These are phyloP conservation scores for Azemiops feae DNA, from an alignment of 2,113 vertebrate genomes.

Conservation along the genomic window DNA sequence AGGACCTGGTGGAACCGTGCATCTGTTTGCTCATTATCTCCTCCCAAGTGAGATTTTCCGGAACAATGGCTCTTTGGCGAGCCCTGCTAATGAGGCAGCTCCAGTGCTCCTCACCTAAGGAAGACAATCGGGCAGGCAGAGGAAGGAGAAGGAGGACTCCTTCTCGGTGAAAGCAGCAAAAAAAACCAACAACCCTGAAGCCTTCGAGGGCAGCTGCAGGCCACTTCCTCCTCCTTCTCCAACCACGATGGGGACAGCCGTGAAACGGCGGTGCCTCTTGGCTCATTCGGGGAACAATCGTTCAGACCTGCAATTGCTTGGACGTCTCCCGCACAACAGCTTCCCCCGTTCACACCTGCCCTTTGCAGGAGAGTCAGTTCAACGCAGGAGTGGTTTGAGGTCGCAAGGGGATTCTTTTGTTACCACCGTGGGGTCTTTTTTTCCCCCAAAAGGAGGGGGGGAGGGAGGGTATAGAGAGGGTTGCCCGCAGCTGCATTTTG, in stretches of 20 bases:
- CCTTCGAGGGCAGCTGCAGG: neutral
- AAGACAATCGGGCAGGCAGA: neutral
- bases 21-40: neutral
- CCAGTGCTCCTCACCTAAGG: neutral
- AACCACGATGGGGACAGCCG: slow-evolving; percentile 20
- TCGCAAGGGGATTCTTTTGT: neutral
- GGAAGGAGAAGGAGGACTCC: too few species aligned
- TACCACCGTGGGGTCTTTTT: neutral
- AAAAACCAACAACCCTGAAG: neutral
- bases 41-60: neutral
- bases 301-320: neutral
- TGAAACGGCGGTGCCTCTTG: neutral
- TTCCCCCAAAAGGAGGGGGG: neutral
- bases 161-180: neutral
- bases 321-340: neutral
- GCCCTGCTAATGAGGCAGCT: neutral
- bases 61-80: neutral
- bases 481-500: neutral
- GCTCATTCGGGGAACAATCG: slow-evolving; percentile 15
- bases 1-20: neutral
- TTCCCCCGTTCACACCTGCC: neutral
- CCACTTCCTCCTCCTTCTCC: neutral
- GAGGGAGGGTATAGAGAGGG: neutral
- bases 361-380: neutral
- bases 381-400: neutral